Base-by-base conservation (phyloP, 2,113 vertebrate genomes). In the Phaetusa simplex region DNA sequence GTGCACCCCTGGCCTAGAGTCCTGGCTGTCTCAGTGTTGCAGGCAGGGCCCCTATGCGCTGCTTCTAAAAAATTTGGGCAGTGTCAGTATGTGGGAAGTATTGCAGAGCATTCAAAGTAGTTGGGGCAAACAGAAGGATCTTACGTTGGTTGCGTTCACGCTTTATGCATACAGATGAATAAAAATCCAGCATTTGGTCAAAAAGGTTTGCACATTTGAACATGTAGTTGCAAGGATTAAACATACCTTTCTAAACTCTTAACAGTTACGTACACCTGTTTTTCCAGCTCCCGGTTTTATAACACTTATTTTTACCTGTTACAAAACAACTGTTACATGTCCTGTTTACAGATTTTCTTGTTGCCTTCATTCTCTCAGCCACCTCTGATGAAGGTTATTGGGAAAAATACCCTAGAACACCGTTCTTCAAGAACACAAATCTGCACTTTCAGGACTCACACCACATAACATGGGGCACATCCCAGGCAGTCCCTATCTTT, bases 21-120 rank as follows among this genome's bases (percentile, higher is more conserved):
- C 47, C 58, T 10, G 59, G 18, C 53, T 36, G 38, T 9, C 1
- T 3, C 32, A 43, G 0, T 22, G 82, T 23, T 52, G 73, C 78
- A 81, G 55, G 15, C 0, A 17, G 38, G 23, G 56, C 14, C 67
- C 30, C 36, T 34, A 6, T 0, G 5, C 0, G 0, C 59, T 6
- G 17, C 1, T 56, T 79, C 27, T 9, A 23, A 81, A 81, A 84
- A 52, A 23, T 59, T 40, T 0, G 0, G 0, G 53, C 38, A 42
- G 42, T 15, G 20, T 26, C 7, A 2, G 29, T 14, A 34, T 0
- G 0, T 24, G 65, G 78, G 43, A 90, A 32, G 50, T 14, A 62
- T 2, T 50, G 67, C 53, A 84, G 29, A 93, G 49, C 29, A 6
- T 26, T 71, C n/a, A 18, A 64, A 64, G n/a, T 20, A 66, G 40